Evolutionary conservation across 37 sponge, comb jelly and placozoan genomes (phyloP), one percentile per base, ranked within the genome.

Genomic region (Ianthella basta): DNA sequence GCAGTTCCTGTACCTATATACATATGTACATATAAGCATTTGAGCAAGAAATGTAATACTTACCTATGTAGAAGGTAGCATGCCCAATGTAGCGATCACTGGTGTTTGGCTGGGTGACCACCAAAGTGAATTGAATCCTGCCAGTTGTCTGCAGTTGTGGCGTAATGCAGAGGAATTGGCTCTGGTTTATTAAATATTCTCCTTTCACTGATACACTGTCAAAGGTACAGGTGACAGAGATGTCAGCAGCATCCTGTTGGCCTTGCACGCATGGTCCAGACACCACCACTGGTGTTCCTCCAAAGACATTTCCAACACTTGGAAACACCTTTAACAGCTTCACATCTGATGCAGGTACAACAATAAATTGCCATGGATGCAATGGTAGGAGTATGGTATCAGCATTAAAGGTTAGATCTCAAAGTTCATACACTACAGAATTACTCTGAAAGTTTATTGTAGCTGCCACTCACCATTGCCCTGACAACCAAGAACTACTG

Each of bases 211-310:
- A 40, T 41, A n/a, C 24, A 44, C 37, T 23, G 15, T 44, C 78
- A 75, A 75, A 75, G 5, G 38, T 50, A 24, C 78, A 75, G 12
- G 23, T 44, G 6, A 44, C 50, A 44, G 8, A 0, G 21, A 75
- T 75, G 2, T 75, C 78, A 39, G 21, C 0, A 21, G 44, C 38
- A 40, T 75, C 78, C 16, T 19, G 44, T 41, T 39, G 2, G 50
- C 8, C 50, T 44, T 44, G 6, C 50, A 44, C 50, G 16, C 78
- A 75, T 44, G 78, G 54, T 15, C 44, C 78, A 75, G 78, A 50
- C 41, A 75, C 78, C 15, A 41, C 78, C 25, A 75, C 78, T 21
- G 78, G 78, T 39, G 78, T 75, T 21, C 78, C 53, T 53, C 78
- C 78, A 15, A 50, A 24, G 1, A 75, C 44, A 75, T 75, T 75